Base-by-base conservation (phyloP, 2,888 invertebrate species). In the Mesodorylaimus sp. region DNA sequence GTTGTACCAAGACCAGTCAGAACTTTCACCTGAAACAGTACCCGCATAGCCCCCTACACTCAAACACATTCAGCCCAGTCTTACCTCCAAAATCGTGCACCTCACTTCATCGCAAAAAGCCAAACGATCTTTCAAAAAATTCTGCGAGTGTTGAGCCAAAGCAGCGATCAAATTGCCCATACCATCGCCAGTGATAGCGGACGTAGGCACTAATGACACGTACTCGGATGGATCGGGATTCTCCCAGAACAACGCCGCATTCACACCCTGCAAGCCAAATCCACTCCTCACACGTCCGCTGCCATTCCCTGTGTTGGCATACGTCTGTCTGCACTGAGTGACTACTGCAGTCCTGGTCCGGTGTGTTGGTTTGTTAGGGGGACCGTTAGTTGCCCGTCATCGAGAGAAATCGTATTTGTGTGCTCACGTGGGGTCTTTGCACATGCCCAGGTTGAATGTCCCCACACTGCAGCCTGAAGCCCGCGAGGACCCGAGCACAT, bases 1-100 rank as follows among this genome's bases (percentile, higher is more conserved):
- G 97, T 97, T 45, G 95, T 99, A 47, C 93, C 93, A 53, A 97
- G 74, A 32, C 97, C 97, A 24, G 89, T 79, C 63, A 95, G 82
- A 0, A 89, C 88, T 75, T 95, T 95, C 36, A 95, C 93, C 70
- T 71, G 56, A 5, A 50, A 48, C 45, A 25, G 25, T 47, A 27
- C 25, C 32, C 10, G 16, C 32, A 16, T 32, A 10, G 21, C 10
- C 42, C 42, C 7, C 10, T 28, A 36, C 19, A 39, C 43, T 42
- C 46, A 52, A 45, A 50, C 51, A 41, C 38, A 53, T 29, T 21
- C 32, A 45, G 16, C 24, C 19, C 28, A 10, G 23, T 21, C 53
- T 52, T 52, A 71, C 73, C 66, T 73, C 73, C 71, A 73, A 72
- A 10, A 71, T 72, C 13, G 71, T 71, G 28, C 73, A 72, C 47